phyloP scores from a whole-genome alignment of 2,797 vertebrate genomes.

The Morus bassanus region DNA sequence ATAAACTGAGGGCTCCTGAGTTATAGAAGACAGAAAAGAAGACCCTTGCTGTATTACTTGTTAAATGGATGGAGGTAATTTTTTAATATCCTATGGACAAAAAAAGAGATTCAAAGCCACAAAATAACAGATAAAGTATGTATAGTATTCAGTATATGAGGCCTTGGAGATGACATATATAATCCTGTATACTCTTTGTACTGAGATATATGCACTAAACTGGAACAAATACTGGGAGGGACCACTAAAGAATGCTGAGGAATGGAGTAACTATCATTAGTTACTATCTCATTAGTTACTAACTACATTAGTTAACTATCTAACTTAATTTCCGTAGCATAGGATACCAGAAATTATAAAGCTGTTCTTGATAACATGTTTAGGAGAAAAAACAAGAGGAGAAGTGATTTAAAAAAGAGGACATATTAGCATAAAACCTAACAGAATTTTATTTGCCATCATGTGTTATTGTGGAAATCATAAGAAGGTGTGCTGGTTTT shows the following conservation, averaged over 20 bases:
- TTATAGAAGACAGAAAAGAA: background rate
- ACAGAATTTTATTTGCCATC: background rate
- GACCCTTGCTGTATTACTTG: background rate
- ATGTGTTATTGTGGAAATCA: background rate
- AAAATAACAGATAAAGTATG: background rate
- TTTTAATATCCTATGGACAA: background rate
- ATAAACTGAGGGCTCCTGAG: background rate
- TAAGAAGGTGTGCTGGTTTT: background rate
- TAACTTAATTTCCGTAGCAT: background rate
- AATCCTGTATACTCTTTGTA: background rate
- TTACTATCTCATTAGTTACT: background rate
- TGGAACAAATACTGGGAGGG: background rate
- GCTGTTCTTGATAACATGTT: background rate
- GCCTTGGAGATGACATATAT: background rate
- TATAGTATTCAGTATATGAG: background rate
- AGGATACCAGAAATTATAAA: background rate
- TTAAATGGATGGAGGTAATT: background rate
- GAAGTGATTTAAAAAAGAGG: background rate
- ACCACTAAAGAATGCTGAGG: background rate
- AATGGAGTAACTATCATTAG: background rate
- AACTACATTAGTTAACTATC: background rate
- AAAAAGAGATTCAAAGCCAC: background rate
- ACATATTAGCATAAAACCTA: background rate
- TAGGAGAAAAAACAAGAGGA: background rate
- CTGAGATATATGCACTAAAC: background rate